These are phyloP conservation scores for Lucilia cuprina DNA, from an alignment of 1,140 invertebrate species.

Conservation along the genomic window DNA sequence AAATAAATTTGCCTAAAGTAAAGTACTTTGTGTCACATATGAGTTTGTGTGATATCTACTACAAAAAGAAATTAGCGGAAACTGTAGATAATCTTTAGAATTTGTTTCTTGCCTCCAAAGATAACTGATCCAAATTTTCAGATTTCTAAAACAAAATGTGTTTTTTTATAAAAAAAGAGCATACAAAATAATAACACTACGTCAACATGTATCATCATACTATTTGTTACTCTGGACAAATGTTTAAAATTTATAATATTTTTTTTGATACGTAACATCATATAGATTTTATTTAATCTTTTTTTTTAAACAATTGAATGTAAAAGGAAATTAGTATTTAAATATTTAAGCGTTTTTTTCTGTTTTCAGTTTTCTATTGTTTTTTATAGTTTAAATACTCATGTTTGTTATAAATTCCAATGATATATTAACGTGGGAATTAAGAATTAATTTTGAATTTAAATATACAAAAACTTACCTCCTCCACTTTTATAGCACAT, in stretches of 20 bases:
- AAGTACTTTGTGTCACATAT: background rate
- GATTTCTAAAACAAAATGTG: background rate
- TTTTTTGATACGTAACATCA: background rate
- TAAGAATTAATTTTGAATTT: background rate
- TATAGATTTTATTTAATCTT: background rate
- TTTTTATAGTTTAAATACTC: background rate
- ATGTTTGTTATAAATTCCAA: too few relatives aligned
- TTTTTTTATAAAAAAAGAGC: background rate
- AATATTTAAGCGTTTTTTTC: slow-evolving; percentile 8
- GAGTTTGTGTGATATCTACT: background rate
- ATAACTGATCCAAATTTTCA: background rate
- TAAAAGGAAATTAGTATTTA: slow-evolving; percentile 28
- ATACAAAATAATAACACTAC: background rate
- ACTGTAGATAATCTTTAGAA: background rate
- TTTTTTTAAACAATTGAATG: background rate
- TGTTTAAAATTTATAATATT: background rate
- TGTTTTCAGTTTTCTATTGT: background rate
- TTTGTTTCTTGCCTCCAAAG: background rate
- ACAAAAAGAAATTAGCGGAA: background rate
- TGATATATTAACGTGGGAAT: background rate
- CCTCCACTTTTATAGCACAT: slow-evolving; percentile 85
- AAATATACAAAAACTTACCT: slow-evolving; percentile 65
- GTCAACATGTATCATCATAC: background rate
- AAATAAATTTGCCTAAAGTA: background rate
- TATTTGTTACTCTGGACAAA: too few relatives aligned